These are phyloP conservation scores for Liopterus haemorrhoidalis DNA, from an alignment of 2,888 invertebrate genomes.

Conservation along the genomic window DNA sequence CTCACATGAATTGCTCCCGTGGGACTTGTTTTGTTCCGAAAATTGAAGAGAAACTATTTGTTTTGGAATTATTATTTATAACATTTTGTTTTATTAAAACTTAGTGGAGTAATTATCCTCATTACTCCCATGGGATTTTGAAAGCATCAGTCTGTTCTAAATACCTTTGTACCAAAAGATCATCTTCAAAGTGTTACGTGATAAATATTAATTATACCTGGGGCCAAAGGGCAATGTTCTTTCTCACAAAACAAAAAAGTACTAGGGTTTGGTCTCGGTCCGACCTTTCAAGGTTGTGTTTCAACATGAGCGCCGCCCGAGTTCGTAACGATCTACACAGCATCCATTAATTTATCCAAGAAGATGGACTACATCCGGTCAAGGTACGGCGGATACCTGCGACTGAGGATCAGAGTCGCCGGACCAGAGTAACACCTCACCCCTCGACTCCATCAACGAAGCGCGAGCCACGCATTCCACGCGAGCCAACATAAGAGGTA, in stretches of 20 bases:
- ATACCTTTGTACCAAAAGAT: too few relatives aligned
- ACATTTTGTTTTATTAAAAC: too few relatives aligned
- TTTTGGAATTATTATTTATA: too few relatives aligned
- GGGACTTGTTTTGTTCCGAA: too few relatives aligned
- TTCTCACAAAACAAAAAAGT: too few relatives aligned
- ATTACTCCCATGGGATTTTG: too few relatives aligned
- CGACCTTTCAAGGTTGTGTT: constrained; percentile 22
- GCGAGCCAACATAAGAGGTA: neutral
- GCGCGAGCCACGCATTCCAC: neutral
- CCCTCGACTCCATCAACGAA: neutral
- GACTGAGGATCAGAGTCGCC: neutral
- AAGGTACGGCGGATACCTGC: constrained; percentile 10
- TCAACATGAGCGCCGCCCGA: constrained; percentile 15
- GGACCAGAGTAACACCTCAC: neutral
- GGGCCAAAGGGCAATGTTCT: too few relatives aligned
- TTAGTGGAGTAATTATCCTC: too few relatives aligned
- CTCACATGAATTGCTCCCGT: too few relatives aligned
- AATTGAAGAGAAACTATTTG: too few relatives aligned
- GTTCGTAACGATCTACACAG: too few relatives aligned
- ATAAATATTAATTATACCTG: constrained; percentile 3
- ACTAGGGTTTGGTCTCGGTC: neutral
- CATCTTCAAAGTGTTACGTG: neutral
- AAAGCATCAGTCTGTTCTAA: too few relatives aligned
- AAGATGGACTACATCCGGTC: constrained; percentile 37
- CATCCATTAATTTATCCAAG: constrained; percentile 23